Evolutionary conservation across 2,113 vertebrate species (phyloP), one percentile per base, ranked within the genome.

Genomic region (Eurypyga helias): DNA sequence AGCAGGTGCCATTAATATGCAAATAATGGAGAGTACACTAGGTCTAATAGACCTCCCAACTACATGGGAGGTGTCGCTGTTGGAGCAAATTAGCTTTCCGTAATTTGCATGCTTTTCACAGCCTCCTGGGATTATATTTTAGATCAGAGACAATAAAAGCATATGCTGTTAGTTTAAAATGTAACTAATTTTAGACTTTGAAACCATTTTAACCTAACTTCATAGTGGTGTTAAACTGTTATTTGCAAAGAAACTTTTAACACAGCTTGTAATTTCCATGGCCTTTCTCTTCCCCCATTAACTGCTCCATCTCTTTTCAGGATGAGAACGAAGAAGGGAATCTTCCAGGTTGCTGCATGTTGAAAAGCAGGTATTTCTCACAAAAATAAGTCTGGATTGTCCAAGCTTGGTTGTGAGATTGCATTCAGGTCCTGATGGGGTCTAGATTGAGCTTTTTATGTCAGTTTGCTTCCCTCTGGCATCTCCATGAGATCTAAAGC

Each of bases 1-100:
- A 97, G 98, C 97, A 98, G 97, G 97, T 98, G 97, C 98, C 97
- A 98, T 98, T 98, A 98, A 98, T 98, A 98, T 98, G 98, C 98
- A 98, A 98, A 98, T 98, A 98, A 97, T 95, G 97, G 97, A 96
- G 97, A 97, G 95, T 98, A 97, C 87, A 76, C 94, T 95, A 94
- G 92, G 96, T 98, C 98, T 98, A 97, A 98, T 96, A 98, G 98
- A 97, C 98, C 98, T 98, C 98, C 98, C 98, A 98, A 98, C 98
- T 98, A 97, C 97, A 97, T 97, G 98, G 98, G 98, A 98, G 98
- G 98, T 96, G 72, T 97, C 96, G 45, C 98, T 98, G 98, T 97
- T 98, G 98, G 98, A 98, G 96, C 97, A 98, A 98, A 98, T 98
- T 98, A 98, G 98, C 98, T 98, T 98, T 98, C 97, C 29, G 87